A percentile compares a stretch with the other conserved stretches of the same genome.
phyloP scores from a whole-genome alignment of 1,140 invertebrate genomes.

The Portunus trituberculatus region DNA sequence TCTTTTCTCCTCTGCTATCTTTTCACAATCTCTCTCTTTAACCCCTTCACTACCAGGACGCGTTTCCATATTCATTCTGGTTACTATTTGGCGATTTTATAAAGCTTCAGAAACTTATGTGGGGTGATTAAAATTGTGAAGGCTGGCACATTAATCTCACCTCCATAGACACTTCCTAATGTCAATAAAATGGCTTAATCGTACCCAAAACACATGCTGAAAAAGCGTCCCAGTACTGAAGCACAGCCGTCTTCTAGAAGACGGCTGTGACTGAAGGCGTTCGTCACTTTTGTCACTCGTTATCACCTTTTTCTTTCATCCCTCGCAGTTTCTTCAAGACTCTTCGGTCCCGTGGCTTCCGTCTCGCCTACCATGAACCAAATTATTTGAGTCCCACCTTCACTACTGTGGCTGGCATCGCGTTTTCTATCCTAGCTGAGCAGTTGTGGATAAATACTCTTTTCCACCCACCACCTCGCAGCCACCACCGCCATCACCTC shows the following conservation, averaged over 20 bases:
- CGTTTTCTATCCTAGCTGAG: constrained; percentile 66
- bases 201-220: no score
- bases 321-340: constrained; percentile 50
- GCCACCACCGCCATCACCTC: neutral
- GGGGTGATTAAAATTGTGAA: no score
- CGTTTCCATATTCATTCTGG: no score
- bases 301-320: neutral
- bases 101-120: no score
- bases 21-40: neutral
- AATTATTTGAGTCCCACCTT: constrained; percentile 63
- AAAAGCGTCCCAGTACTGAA: no score
- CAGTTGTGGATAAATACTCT: constrained; percentile 70
- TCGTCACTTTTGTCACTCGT: neutral
- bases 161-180: no score
- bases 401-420: constrained; percentile 46
- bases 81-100: no score
- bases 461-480: neutral
- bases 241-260: no score
- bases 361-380: constrained; percentile 58
- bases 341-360: constrained; percentile 61
- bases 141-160: no score
- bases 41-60: neutral
- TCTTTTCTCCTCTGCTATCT: neutral
- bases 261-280: no score
- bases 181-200: no score